Evolutionary conservation across 1,140 invertebrate species (phyloP).

Genomic region (Wiebesia pumilae): DNA sequence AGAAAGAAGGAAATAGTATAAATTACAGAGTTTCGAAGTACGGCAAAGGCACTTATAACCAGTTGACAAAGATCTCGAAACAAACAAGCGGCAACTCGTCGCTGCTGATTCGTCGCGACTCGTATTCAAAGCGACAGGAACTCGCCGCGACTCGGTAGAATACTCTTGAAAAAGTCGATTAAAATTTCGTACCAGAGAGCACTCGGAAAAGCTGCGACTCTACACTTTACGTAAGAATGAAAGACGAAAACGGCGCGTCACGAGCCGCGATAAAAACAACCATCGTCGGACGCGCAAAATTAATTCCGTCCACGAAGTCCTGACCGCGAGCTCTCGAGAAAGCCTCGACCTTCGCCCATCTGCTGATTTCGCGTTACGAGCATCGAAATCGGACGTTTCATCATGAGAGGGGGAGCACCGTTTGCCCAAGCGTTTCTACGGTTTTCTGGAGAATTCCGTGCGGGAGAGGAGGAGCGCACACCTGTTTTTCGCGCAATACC

Average conservation of each 20-base stretch:
- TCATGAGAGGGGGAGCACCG: not conserved
- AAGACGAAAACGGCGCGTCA: not conserved
- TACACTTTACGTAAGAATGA: not conserved
- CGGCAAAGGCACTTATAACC: not conserved
- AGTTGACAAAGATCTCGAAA: not conserved
- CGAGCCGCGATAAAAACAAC: not conserved
- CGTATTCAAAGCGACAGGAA: not conserved
- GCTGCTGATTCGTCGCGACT: not conserved
- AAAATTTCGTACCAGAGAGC: not conserved
- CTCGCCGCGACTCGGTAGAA: not conserved
- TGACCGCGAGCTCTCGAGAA: too few relatives aligned
- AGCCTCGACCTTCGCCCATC: not conserved
- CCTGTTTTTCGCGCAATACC: slow-evolving; percentile 4
- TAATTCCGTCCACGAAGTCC: slow-evolving; percentile 21
- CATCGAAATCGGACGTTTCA: not conserved
- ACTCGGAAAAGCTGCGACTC: not conserved
- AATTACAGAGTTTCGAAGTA: too few relatives aligned
- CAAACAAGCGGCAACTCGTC: not conserved
- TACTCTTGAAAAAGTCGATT: not conserved
- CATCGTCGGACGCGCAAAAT: slow-evolving; percentile 2
- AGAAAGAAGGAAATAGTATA: not conserved
- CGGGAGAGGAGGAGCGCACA: not conserved
- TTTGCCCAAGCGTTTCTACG: too few relatives aligned
- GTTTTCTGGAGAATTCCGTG: not conserved
- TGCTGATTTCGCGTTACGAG: not conserved